Conservation (phyloP, 2,113 vertebrate genomes). For the Himantopus leucocephalus region DNA sequence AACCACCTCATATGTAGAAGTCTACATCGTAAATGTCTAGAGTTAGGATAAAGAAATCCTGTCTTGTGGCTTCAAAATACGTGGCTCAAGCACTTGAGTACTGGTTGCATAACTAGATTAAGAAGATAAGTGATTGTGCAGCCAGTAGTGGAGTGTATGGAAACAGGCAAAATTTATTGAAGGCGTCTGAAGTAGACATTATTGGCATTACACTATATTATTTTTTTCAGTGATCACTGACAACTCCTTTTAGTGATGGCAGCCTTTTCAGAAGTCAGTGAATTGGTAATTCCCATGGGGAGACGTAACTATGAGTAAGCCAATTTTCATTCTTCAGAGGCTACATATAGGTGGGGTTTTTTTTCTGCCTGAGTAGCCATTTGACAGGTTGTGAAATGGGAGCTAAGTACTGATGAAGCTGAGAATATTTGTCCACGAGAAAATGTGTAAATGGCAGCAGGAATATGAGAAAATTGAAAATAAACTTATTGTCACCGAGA, state of each 20-base stretch:
- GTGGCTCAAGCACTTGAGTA: background rate
- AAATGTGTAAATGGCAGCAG: background rate
- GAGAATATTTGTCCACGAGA: background rate
- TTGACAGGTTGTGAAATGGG: background rate
- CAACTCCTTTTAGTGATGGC: background rate
- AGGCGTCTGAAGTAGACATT: background rate
- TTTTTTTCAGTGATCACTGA: background rate
- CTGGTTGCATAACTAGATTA: background rate
- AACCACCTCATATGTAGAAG: background rate
- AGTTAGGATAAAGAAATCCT: background rate
- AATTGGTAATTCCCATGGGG: background rate
- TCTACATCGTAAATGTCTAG: background rate
- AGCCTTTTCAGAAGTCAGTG: background rate
- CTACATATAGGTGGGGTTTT: background rate
- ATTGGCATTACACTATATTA: background rate
- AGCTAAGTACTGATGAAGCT: background rate
- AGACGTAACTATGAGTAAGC: background rate
- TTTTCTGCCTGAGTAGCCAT: background rate
- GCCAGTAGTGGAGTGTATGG: accelerated
- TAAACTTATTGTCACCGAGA: background rate
- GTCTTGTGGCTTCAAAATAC: background rate
- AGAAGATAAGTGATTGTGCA: background rate
- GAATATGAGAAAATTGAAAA: background rate
- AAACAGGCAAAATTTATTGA: background rate
- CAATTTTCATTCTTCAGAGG: background rate